phyloP scores from a whole-genome alignment of 1,140 invertebrate genomes.

The Argopecten irradians region DNA sequence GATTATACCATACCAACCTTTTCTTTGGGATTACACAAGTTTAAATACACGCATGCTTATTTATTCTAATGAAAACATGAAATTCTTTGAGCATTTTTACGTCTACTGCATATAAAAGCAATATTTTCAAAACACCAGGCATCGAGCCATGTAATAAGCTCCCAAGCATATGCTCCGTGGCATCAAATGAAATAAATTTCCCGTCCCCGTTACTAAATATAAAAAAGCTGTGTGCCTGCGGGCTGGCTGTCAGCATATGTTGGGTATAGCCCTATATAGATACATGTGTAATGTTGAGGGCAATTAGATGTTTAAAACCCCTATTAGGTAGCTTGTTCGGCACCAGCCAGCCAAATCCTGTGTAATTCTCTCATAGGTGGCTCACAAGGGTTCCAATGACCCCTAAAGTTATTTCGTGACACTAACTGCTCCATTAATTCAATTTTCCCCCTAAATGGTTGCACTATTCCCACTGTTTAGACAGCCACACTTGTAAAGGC shows the following conservation, averaged over 20 bases:
- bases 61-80: background rate
- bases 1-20: background rate
- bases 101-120: background rate
- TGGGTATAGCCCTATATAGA: background rate
- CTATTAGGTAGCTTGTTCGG: background rate
- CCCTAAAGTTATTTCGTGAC: background rate
- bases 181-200: slow-evolving; percentile 4
- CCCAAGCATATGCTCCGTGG: background rate
- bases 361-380: background rate
- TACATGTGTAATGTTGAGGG: background rate
- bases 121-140: background rate
- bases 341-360: background rate
- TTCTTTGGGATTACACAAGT: background rate
- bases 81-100: background rate
- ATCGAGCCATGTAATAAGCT: background rate
- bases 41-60: background rate
- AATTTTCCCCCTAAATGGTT: slow-evolving; percentile 4
- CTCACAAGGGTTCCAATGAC: background rate
- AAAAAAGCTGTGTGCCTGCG: background rate
- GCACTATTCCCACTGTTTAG: background rate
- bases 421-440: background rate
- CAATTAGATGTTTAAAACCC: background rate
- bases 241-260: background rate
- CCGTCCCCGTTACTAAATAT: background rate
- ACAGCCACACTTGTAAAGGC: background rate